A percentile compares a stretch with the other conserved stretches of the same genome.
Evolutionary conservation across 2,113 vertebrate genomes (phyloP).

Genomic region (Pholis gunnellus): DNA sequence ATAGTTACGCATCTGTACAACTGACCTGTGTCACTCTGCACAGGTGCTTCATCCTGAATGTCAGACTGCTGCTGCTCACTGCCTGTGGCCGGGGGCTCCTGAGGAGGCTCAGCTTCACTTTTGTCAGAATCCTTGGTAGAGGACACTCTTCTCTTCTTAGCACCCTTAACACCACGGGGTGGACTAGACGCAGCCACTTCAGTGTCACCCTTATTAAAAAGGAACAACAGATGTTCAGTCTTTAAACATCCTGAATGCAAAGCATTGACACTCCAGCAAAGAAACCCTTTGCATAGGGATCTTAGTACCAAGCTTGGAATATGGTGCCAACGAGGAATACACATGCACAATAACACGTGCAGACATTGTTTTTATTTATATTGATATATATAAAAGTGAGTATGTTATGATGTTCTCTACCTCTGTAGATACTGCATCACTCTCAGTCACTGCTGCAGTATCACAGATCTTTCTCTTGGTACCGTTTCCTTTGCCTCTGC

Average conservation of each 20-base stretch:
- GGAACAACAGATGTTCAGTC: not conserved
- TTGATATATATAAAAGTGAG: not conserved
- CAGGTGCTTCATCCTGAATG: constrained; percentile 21
- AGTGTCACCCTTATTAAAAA: constrained; percentile 52
- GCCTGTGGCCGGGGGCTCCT: not conserved
- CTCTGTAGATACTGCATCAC: constrained; percentile 34
- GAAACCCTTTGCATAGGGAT: not conserved
- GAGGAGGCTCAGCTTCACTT: not conserved
- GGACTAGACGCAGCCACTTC: constrained; percentile 4
- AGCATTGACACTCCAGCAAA: not conserved
- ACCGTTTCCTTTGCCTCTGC: constrained; percentile 65
- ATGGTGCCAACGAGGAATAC: too few relatives aligned
- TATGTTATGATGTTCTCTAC: constrained; percentile 26
- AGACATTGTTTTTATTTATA: not conserved
- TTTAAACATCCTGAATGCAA: not conserved
- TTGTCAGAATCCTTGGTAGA: constrained; percentile 9
- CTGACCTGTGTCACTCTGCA: constrained; percentile 40
- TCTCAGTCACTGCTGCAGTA: not conserved
- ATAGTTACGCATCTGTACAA: not conserved
- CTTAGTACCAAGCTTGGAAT: not conserved
- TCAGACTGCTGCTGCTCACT: constrained; percentile 22
- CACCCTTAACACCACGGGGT: not conserved
- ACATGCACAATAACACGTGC: not conserved
- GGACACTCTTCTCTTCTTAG: constrained; percentile 76
- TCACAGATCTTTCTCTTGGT: constrained; percentile 68